A percentile compares a stretch with the other conserved stretches of the same genome.
phyloP scores from a whole-genome alignment of 1,140 invertebrate genomes.

The Drosophila paulistorum region DNA sequence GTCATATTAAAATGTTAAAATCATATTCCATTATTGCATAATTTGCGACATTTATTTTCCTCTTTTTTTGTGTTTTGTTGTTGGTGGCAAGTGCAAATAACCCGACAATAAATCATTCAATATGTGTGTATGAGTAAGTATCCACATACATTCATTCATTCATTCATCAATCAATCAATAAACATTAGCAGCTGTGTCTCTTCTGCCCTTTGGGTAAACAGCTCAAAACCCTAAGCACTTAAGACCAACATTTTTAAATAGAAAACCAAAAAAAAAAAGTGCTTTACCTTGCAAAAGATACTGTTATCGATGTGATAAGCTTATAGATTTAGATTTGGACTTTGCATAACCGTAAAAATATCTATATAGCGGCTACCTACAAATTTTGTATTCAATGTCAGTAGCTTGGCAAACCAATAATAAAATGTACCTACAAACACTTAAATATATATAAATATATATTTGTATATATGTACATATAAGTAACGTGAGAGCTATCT shows the following conservation, averaged over 20 bases:
- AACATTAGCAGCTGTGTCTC: background rate
- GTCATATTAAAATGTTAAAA: background rate
- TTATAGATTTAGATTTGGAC: constrained; percentile 5
- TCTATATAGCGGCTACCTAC: background rate
- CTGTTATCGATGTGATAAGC: constrained; percentile 1
- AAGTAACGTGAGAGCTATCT: too few species aligned
- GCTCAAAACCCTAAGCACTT: background rate
- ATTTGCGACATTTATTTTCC: background rate
- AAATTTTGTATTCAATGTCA: too few species aligned
- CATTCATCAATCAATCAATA: constrained; percentile 16
- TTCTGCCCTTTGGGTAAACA: constrained; percentile 5
- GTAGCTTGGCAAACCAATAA: too few species aligned
- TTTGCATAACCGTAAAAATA: background rate
- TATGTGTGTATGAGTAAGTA: too few species aligned
- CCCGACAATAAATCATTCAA: constrained; percentile 3
- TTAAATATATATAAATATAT: too few species aligned
- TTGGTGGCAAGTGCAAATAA: background rate
- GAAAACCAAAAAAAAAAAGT: background rate
- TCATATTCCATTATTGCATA: background rate
- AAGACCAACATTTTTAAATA: background rate
- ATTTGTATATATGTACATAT: too few species aligned
- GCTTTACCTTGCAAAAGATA: background rate
- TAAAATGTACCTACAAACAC: too few species aligned
- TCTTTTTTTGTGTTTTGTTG: background rate
- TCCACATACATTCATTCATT: background rate